These are phyloP conservation scores for Rhea pennata DNA, from an alignment of 2,113 vertebrate species.

Conservation along the genomic window DNA sequence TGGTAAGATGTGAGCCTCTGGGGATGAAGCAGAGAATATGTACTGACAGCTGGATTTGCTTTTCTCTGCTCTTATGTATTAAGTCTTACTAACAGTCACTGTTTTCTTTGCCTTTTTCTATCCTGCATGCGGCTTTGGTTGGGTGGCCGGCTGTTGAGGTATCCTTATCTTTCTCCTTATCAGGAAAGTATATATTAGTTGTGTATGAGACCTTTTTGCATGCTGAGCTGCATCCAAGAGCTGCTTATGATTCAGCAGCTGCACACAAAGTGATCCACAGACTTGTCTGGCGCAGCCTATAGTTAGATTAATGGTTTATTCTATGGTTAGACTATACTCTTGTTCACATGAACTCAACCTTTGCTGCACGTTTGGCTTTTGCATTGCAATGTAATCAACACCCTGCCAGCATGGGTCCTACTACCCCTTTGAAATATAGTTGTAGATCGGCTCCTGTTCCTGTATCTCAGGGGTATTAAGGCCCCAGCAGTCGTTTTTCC, in stretches of 20 bases:
- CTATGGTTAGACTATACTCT: not conserved
- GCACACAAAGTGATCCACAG: not conserved
- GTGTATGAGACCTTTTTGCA: rapidly evolving
- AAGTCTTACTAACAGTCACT: not conserved
- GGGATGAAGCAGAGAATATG: not conserved
- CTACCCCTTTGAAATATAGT: rapidly evolving
- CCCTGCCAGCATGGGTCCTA: not conserved
- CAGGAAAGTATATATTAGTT: not conserved
- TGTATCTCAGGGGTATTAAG: rapidly evolving
- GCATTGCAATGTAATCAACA: not conserved
- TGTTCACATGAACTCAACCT: not conserved
- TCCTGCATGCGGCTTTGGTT: not conserved
- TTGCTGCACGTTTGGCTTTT: not conserved
- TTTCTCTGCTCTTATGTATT: not conserved
- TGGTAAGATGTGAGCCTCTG: not conserved
- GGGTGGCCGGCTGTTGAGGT: not conserved
- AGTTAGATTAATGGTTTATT: not conserved
- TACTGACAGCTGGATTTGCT: not conserved
- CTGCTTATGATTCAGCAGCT: not conserved
- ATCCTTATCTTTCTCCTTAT: not conserved
- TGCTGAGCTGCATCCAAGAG: not conserved
- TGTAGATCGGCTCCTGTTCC: not conserved
- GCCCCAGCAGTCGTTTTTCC: not conserved
- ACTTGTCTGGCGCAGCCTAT: not conserved
- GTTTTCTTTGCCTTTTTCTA: not conserved